A percentile compares a stretch with the other conserved stretches of the same genome.
These are phyloP conservation scores for Anabacerthia variegaticeps DNA, from an alignment of 2,797 vertebrate genomes.

Conservation along the genomic window DNA sequence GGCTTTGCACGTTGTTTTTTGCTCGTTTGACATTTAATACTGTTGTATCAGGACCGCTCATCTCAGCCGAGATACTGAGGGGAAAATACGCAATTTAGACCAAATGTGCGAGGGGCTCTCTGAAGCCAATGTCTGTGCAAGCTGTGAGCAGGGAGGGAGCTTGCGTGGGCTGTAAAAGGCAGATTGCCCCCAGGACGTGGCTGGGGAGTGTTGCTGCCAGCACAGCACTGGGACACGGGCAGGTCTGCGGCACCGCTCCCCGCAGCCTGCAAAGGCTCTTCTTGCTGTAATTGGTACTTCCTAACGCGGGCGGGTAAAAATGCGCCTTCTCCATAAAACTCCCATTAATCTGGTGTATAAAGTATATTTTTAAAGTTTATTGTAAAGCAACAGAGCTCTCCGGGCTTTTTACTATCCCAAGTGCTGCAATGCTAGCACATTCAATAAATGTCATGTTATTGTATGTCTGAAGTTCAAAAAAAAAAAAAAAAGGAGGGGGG, in stretches of 20 bases:
- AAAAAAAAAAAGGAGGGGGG: neutral
- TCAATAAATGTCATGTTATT: conserved; percentile 75
- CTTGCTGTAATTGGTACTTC: neutral
- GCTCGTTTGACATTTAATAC: conserved; percentile 59
- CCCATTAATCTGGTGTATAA: neutral
- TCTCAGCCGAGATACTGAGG: conserved; percentile 47
- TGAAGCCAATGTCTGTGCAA: neutral
- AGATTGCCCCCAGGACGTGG: neutral
- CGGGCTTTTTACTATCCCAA: neutral
- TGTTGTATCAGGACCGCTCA: conserved; percentile 53
- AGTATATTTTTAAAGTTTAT: neutral
- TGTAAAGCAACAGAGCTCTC: neutral
- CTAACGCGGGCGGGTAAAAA: neutral
- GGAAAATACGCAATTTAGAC: conserved; percentile 42
- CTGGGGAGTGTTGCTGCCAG: neutral
- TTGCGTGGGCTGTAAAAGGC: neutral
- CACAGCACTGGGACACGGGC: neutral
- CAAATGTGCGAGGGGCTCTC: conserved; percentile 25
- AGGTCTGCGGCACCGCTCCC: neutral
- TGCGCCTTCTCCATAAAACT: neutral
- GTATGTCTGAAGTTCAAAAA: conserved; percentile 81
- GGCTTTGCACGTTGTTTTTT: conserved; percentile 34
- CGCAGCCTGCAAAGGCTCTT: neutral
- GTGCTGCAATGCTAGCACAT: conserved; percentile 75
- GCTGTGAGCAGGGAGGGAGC: neutral